These are phyloP conservation scores for Schizaphis graminum DNA, from an alignment of 2,888 invertebrate species.

Conservation along the genomic window DNA sequence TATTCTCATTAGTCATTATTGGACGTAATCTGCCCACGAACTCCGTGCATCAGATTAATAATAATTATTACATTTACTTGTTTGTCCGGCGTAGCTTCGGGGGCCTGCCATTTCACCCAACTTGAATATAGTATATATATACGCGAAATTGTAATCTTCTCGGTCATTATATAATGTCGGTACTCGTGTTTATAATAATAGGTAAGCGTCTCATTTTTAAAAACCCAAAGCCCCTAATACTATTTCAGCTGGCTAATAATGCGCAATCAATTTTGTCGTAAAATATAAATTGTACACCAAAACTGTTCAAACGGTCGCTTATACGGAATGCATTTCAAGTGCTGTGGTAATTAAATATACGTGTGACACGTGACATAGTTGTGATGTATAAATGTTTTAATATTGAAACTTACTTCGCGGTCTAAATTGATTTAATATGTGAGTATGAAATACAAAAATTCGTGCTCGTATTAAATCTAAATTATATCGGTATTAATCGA, in stretches of 20 bases:
- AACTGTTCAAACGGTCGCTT: neutral
- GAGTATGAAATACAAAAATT: neutral
- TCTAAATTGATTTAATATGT: neutral
- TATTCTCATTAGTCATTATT: neutral
- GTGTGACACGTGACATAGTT: neutral
- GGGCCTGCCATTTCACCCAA: neutral
- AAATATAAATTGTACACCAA: neutral
- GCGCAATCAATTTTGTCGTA: neutral
- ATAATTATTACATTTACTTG: neutral
- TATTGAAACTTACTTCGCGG: neutral
- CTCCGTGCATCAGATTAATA: constrained; percentile 37
- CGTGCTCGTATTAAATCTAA: neutral
- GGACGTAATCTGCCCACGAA: constrained; percentile 19
- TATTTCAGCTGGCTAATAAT: neutral
- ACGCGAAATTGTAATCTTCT: neutral
- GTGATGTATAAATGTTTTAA: neutral
- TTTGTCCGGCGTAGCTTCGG: neutral
- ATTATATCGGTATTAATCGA: neutral
- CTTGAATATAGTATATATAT: neutral
- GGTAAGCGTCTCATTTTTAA: neutral
- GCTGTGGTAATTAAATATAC: neutral
- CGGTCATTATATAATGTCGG: neutral
- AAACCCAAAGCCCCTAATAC: neutral
- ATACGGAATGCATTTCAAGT: neutral
- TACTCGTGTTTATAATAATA: neutral